These are phyloP conservation scores for Saccopteryx leptura DNA, from an alignment of 2,113 vertebrate species.

Conservation along the genomic window DNA sequence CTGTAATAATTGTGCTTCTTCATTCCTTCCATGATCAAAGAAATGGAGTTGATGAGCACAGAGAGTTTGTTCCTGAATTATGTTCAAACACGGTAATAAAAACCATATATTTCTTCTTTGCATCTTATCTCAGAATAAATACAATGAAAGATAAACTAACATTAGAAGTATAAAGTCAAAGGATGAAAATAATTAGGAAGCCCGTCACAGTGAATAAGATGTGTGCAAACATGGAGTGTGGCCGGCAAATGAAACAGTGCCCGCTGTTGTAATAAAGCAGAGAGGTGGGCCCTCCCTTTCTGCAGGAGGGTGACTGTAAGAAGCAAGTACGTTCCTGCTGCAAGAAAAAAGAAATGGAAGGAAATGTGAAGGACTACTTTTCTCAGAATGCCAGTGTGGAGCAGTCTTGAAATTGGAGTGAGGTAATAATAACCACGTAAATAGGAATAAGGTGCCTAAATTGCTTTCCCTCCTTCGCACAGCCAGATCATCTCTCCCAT, in stretches of 20 bases:
- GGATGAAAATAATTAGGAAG: conserved; percentile 1
- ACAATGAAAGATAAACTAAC: not conserved
- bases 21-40: not conserved
- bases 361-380: not conserved
- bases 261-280: too few relatives aligned
- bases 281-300: not conserved
- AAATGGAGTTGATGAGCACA: not conserved
- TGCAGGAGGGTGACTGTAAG: not conserved
- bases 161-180: not conserved
- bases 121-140: conserved; percentile 6
- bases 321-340: not conserved
- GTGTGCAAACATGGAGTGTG: not conserved
- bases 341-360: not conserved
- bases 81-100: not conserved
- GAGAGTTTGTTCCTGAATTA: not conserved
- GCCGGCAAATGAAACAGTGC: not conserved
- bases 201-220: not conserved
- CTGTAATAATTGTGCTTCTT: not conserved
- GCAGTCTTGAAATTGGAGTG: not conserved
- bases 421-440: fast-evolving
- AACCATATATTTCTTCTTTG: not conserved
- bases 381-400: not conserved
- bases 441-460: not conserved
- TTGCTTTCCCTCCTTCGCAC: fast-evolving
- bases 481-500: not conserved